Evolutionary conservation across 2,113 vertebrate genomes (phyloP).

Genomic region (Trochalopteron elliotii): DNA sequence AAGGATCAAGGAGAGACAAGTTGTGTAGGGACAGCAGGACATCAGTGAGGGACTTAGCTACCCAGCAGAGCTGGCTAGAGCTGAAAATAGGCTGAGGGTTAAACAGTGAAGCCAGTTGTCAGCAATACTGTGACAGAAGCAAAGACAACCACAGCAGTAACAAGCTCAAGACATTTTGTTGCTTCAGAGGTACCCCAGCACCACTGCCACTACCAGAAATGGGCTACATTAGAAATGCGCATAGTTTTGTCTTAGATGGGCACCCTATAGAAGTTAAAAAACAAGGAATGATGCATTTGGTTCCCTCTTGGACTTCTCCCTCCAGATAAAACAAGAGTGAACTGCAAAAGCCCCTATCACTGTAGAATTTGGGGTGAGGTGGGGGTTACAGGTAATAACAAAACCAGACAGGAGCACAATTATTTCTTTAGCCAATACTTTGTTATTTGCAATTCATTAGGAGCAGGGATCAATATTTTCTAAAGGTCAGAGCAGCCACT

Average conservation of each 20-base stretch:
- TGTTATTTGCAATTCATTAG: not conserved
- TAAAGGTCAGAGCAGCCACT: not conserved
- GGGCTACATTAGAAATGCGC: not conserved
- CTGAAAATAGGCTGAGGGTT: not conserved
- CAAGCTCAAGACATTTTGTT: not conserved
- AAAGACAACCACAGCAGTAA: not conserved
- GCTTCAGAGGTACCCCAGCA: not conserved
- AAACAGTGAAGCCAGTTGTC: not conserved
- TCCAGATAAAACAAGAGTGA: not conserved
- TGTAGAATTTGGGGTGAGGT: not conserved
- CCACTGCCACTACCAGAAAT: not conserved
- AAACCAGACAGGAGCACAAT: not conserved
- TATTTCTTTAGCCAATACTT: not conserved
- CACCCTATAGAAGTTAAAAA: not conserved
- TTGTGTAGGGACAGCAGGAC: not conserved
- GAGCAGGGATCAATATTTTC: not conserved
- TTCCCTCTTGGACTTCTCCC: not conserved
- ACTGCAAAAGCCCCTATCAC: not conserved
- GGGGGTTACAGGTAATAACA: not conserved
- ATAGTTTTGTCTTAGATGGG: not conserved
- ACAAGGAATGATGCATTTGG: not conserved
- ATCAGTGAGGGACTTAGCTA: not conserved
- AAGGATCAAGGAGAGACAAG: not conserved
- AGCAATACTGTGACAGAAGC: not conserved
- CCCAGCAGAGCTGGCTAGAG: not conserved